Percentiles rank a stretch among this genome's conserved stretches.
Evolutionary conservation across 2,797 vertebrate species (phyloP).

Genomic region (Myotis myotis): DNA sequence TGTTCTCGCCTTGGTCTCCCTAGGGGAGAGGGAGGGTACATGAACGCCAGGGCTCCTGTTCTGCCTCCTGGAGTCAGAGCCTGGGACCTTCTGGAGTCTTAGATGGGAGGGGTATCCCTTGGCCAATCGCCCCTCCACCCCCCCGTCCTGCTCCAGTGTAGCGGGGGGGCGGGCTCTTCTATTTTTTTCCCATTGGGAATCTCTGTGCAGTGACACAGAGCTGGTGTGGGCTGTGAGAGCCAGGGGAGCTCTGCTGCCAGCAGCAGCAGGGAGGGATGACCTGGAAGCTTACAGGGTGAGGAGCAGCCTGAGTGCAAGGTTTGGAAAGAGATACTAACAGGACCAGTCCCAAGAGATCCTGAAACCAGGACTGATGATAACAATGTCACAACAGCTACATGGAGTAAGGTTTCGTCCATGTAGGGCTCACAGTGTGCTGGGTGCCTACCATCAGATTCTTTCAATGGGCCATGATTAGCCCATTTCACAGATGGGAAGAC

Average conservation of each 20-base stretch:
- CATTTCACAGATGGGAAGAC: neutral
- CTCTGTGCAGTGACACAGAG: neutral
- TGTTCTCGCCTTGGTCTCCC: neutral
- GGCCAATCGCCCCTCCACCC: accelerated
- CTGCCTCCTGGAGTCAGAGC: neutral
- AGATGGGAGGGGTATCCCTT: neutral
- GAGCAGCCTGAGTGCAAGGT: neutral
- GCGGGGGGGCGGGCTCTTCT: too few relatives aligned
- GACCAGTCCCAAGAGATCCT: neutral
- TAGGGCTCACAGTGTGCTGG: accelerated
- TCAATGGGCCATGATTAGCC: neutral
- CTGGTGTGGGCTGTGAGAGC: neutral
- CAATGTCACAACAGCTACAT: neutral
- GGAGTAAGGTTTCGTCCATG: neutral
- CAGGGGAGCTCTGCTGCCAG: neutral
- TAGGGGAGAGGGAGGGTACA: neutral
- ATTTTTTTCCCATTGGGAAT: neutral
- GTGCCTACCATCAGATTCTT: neutral
- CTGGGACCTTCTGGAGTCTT: neutral
- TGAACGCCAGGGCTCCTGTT: accelerated
- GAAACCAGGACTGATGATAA: neutral
- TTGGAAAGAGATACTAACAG: neutral
- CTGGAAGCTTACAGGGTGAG: neutral
- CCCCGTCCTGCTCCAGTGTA: too few relatives aligned
- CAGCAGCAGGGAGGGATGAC: neutral